Conservation (phyloP, 1,140 invertebrate species). For the Dinoponera quadriceps region DNA sequence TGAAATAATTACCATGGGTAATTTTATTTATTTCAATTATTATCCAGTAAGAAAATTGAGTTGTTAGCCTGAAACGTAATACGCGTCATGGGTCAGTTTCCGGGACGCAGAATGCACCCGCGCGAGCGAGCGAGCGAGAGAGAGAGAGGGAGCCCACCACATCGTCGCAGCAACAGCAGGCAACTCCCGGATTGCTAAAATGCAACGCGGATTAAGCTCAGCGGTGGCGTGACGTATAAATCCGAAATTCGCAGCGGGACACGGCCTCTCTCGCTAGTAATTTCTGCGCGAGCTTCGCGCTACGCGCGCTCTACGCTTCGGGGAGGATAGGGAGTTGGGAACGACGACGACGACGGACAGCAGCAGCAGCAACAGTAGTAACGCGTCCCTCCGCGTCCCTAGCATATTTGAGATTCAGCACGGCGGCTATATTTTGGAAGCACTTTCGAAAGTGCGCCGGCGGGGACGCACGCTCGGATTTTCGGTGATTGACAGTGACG, state of each 20-base stretch:
- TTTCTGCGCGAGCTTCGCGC: conserved; percentile 34
- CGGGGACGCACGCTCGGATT: conserved; percentile 15
- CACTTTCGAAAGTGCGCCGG: conserved; percentile 56
- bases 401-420: conserved; percentile 45
- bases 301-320: no score
- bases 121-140: background rate
- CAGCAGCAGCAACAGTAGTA: no score
- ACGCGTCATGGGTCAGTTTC: conserved; percentile 46
- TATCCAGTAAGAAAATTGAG: no score
- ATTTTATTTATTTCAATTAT: no score
- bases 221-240: conserved; percentile 57
- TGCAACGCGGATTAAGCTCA: conserved; percentile 53
- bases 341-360: background rate
- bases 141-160: no score
- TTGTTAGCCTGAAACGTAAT: no score
- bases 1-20: no score
- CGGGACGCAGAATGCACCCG: background rate
- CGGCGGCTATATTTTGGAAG: conserved; percentile 55
- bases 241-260: conserved; percentile 57
- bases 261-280: conserved; percentile 46
- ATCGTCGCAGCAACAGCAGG: background rate
- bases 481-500: conserved; percentile 56
- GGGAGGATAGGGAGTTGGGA: conserved; percentile 39
- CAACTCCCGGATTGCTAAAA: conserved; percentile 41
- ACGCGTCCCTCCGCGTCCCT: background rate